A percentile compares a stretch with the other conserved stretches of the same genome.
Evolutionary conservation across 2,113 vertebrate species (phyloP).

Genomic region (Aegithalos caudatus): DNA sequence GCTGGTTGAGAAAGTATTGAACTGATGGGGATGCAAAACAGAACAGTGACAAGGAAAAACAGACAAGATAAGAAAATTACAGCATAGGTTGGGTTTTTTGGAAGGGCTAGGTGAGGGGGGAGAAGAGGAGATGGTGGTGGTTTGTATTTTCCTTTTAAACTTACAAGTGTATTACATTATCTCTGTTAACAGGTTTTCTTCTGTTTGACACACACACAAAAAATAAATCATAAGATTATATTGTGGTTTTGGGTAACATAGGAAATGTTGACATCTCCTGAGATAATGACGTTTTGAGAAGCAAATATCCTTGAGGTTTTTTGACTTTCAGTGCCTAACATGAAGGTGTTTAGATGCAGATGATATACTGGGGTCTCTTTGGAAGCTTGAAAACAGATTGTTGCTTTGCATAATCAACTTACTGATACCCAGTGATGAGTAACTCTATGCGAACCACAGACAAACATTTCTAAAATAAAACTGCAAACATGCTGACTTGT

Average conservation of each 20-base stretch:
- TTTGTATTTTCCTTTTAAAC: not conserved
- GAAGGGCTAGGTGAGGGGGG: rapidly evolving
- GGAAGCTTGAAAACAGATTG: conserved; percentile 31
- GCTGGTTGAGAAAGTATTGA: not conserved
- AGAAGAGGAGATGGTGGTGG: not conserved
- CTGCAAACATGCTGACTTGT: not conserved
- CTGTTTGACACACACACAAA: not conserved
- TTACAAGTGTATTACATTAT: not conserved
- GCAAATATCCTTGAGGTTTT: not conserved
- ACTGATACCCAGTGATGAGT: not conserved
- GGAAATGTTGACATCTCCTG: not conserved
- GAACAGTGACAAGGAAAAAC: not conserved
- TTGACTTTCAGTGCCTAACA: not conserved
- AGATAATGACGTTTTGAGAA: not conserved
- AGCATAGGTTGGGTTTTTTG: rapidly evolving
- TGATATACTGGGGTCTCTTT: not conserved
- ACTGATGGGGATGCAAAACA: not conserved
- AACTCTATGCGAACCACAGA: not conserved
- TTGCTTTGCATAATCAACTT: conserved; percentile 36
- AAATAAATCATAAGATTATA: not conserved
- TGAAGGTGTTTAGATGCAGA: not conserved
- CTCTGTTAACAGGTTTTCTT: not conserved
- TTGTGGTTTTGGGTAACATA: not conserved
- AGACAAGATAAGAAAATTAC: not conserved
- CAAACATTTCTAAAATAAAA: conserved; percentile 1